phyloP scores from a whole-genome alignment of 2,797 vertebrate genomes.

The Pagetopsis macropterus region DNA sequence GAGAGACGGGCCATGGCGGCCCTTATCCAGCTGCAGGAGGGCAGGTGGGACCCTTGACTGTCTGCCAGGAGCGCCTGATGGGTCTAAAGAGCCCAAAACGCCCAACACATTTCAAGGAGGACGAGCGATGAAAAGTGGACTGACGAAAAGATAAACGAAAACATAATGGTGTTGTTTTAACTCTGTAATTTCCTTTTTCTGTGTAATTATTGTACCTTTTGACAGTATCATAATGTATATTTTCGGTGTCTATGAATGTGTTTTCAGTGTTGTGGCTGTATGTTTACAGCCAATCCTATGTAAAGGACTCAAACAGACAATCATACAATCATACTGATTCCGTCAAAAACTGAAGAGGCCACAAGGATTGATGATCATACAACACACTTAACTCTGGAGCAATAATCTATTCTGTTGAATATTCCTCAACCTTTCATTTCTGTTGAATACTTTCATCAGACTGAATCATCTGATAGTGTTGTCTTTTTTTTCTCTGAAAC shows the following conservation, averaged over 20 bases:
- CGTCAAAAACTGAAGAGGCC: conserved; percentile 74
- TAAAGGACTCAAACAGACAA: conserved; percentile 92
- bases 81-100: conserved; percentile 55
- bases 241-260: conserved; percentile 98
- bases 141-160: conserved; percentile 75
- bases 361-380: conserved; percentile 71
- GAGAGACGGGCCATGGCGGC: conserved; percentile 77
- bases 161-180: conserved; percentile 83
- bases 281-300: conserved; percentile 87
- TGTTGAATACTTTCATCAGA: conserved; percentile 45
- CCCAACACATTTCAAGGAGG: conserved; percentile 80
- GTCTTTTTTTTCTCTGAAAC: conserved; percentile 46
- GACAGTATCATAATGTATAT: conserved; percentile 97
- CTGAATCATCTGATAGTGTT: conserved; percentile 36
- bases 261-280: conserved; percentile 97
- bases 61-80: conserved; percentile 88
- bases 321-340: conserved; percentile 83
- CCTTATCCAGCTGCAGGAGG: conserved; percentile 81
- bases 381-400: conserved; percentile 77
- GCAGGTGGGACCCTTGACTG: conserved; percentile 90
- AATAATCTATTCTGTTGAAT: conserved; percentile 79
- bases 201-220: conserved; percentile 99
- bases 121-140: conserved; percentile 68
- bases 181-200: conserved; percentile 87
- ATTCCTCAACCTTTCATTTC: conserved; percentile 65